Evolutionary conservation across 2,797 vertebrate species (phyloP).

Genomic region (Cyclura pinguis): DNA sequence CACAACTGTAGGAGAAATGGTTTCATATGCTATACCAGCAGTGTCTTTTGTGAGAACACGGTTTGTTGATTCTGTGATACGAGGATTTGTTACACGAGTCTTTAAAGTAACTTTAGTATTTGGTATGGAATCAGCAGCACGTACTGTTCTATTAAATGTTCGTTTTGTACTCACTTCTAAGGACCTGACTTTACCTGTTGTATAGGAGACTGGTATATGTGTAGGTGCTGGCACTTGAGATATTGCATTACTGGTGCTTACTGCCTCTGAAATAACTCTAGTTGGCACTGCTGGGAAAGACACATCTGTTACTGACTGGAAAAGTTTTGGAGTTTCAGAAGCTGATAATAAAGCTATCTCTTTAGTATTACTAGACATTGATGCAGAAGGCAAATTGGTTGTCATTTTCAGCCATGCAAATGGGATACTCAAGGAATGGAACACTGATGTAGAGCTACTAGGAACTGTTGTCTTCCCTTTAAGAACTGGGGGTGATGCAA

Average conservation of each 20-base stretch:
- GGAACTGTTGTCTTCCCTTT: constrained; percentile 40
- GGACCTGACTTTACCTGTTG: constrained; percentile 33
- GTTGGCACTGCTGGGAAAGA: constrained; percentile 47
- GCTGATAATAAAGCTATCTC: constrained; percentile 48
- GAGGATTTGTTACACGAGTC: background rate
- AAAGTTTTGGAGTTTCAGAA: constrained; percentile 53
- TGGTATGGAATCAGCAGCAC: background rate
- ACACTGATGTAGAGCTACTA: constrained; percentile 28
- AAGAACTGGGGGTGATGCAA: constrained; percentile 45
- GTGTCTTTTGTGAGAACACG: constrained; percentile 19
- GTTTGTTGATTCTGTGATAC: background rate
- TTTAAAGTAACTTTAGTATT: background rate
- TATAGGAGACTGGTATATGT: constrained; percentile 8
- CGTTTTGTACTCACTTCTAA: constrained; percentile 33
- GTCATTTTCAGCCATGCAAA: background rate
- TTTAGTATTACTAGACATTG: constrained; percentile 32
- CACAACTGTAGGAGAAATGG: background rate
- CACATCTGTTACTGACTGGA: constrained; percentile 38
- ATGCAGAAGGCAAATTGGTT: constrained; percentile 36
- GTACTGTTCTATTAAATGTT: constrained; percentile 25
- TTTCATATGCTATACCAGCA: background rate
- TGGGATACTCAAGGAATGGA: constrained; percentile 39
- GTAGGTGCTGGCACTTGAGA: constrained; percentile 12
- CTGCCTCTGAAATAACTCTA: constrained; percentile 31
- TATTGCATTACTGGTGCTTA: background rate